Base-by-base conservation (phyloP, 2,797 vertebrate genomes). In the Hippopotamyrus pictus region DNA sequence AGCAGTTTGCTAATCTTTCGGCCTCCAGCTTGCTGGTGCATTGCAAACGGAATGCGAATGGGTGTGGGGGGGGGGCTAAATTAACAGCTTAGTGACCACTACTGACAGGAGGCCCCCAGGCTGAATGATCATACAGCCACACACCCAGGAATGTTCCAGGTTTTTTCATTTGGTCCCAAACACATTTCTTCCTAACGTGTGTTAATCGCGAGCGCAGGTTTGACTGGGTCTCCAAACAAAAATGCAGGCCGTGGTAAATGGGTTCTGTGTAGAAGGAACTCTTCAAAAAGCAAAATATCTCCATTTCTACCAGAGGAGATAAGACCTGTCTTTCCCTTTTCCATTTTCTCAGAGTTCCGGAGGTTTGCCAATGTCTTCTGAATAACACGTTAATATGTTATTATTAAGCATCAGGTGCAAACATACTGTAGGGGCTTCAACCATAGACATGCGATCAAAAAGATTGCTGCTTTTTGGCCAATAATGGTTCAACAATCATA, bases 1-100 rank as follows among this genome's bases (percentile, higher is more conserved):
- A 90, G 69, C 51, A 88, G 88, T 57, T 76, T 90, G 83, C 83
- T 90, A 90, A 62, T 87, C 73, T 89, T 51, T 53, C 5, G 89
- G 54, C 89, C 51, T 87, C 50, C 84, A 76, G 73, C 51, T 88
- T 73, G 86, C 87, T 41, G 17, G 59, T 85, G 65, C 84, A 84
- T 89, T 17, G 37, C 53, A 51, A 44, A 14, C 57, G 6, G 22
- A 44, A 82, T 86, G 89, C 85, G 88, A 85, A 88, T 22, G 37
- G 73, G 88, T 37, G 88, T 4, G 37, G 86, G 19, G 76, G 25
- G 46, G 87, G 14, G 85, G 51, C 17, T 53, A 87, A 87, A 88
- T 54, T 87, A 79, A 57, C 65, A 79, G 89, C 65, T 44, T 82
- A 46, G 62, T 59, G 89, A 57, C 89, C 82, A 89, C 57, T 29